Evolutionary conservation across 2,113 vertebrate genomes (phyloP).

Genomic region (Chloropsis cyanopogon): DNA sequence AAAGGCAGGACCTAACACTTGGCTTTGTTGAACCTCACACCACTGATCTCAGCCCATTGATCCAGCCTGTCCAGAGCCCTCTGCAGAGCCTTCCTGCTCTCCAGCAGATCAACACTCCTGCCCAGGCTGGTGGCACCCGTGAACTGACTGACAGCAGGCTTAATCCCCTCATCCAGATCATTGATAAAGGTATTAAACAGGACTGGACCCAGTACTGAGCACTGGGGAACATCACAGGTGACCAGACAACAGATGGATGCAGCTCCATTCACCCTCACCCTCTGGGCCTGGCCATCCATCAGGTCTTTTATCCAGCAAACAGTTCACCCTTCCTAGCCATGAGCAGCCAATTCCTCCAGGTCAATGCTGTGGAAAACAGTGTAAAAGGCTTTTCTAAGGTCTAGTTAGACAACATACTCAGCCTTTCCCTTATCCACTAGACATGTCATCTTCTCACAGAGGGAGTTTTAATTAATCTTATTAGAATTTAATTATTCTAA

Average conservation of each 20-base stretch:
- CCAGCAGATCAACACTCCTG: not conserved
- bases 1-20: not conserved
- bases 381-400: not conserved
- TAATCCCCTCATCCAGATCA: not conserved
- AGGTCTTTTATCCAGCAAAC: not conserved
- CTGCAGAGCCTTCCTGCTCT: not conserved
- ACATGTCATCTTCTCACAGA: not conserved
- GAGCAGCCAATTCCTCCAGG: not conserved
- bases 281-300: not conserved
- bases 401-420: not conserved
- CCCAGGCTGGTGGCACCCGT: not conserved
- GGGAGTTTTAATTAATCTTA: not conserved
- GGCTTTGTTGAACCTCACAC: not conserved
- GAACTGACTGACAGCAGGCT: not conserved
- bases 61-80: not conserved
- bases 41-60: accelerated
- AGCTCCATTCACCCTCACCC: not conserved
- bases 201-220: not conserved
- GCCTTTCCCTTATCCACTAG: not conserved
- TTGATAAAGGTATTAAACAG: not conserved
- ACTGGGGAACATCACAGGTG: not conserved
- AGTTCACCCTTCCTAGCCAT: not conserved
- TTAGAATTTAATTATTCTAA: not conserved
- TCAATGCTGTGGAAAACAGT: not conserved
- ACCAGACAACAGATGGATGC: not conserved